Conservation (phyloP, 2,113 vertebrate species). For the Rafetus swinhoei region DNA sequence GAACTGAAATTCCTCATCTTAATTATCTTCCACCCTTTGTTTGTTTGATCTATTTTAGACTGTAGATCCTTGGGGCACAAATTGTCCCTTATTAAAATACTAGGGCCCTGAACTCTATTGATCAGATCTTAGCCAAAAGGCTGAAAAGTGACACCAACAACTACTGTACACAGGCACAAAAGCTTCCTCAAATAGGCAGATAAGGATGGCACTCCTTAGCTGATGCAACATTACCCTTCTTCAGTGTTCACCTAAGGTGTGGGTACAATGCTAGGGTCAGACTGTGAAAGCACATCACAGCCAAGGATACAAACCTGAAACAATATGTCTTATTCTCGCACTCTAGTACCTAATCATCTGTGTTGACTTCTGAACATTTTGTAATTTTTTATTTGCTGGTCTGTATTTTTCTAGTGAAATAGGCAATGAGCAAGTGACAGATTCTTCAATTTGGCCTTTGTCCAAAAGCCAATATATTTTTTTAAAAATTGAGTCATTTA, state of each 20-base stretch:
- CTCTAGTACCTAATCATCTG: neutral
- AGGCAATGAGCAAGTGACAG: neutral
- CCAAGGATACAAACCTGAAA: neutral
- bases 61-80: neutral
- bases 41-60: neutral
- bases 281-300: fast-evolving
- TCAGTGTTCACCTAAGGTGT: neutral
- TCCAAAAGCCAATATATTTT: neutral
- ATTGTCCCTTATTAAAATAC: neutral
- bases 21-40: neutral
- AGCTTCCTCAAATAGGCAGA: neutral
- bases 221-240: fast-evolving
- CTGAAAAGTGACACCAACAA: fast-evolving
- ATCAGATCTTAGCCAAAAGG: no score
- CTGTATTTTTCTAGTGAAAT: neutral
- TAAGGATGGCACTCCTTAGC: neutral
- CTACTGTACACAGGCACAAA: neutral
- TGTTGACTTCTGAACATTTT: no score
- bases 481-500: no score
- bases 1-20: neutral
- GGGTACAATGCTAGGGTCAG: neutral
- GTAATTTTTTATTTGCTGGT: neutral
- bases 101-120: neutral
- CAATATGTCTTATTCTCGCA: neutral
- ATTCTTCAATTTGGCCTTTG: neutral